Evolutionary conservation across 2,888 invertebrate genomes (phyloP).

Genomic region (Cerastoderma edule): DNA sequence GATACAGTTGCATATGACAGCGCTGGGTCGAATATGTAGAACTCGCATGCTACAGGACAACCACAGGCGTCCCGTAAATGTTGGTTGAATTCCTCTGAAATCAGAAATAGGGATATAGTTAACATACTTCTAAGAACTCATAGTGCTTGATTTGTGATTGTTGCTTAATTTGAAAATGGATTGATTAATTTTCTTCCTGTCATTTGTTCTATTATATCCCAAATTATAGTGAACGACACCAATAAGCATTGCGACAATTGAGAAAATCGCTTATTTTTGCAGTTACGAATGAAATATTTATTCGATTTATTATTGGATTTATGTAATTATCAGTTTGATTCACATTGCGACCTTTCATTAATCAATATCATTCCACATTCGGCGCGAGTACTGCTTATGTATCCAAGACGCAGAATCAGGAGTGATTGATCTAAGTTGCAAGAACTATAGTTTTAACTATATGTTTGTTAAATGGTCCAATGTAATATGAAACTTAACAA

Average conservation of each 20-base stretch:
- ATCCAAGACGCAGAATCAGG: too few species aligned
- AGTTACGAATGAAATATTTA: background rate
- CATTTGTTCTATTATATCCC: background rate
- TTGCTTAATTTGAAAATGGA: background rate
- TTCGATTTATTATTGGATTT: too few species aligned
- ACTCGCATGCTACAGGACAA: conserved; percentile 75
- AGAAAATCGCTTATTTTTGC: background rate
- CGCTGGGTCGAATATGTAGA: conserved; percentile 71
- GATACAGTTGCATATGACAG: conserved; percentile 76
- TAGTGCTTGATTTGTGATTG: background rate
- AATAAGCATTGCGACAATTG: background rate
- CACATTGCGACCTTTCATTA: too few species aligned
- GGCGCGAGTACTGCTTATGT: too few species aligned
- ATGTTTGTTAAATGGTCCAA: too few species aligned
- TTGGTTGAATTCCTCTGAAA: conserved; percentile 36
- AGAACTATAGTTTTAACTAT: too few species aligned
- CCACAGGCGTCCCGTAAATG: conserved; percentile 53
- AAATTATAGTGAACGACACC: background rate
- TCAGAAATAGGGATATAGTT: background rate
- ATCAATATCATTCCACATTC: too few species aligned
- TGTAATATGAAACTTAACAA: too few species aligned
- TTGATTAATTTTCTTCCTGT: background rate
- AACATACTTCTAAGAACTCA: background rate
- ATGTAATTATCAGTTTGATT: too few species aligned
- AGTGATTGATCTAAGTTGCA: too few species aligned